Evolutionary conservation across 2,797 vertebrate genomes (phyloP).

Genomic region (Artibeus lituratus): DNA sequence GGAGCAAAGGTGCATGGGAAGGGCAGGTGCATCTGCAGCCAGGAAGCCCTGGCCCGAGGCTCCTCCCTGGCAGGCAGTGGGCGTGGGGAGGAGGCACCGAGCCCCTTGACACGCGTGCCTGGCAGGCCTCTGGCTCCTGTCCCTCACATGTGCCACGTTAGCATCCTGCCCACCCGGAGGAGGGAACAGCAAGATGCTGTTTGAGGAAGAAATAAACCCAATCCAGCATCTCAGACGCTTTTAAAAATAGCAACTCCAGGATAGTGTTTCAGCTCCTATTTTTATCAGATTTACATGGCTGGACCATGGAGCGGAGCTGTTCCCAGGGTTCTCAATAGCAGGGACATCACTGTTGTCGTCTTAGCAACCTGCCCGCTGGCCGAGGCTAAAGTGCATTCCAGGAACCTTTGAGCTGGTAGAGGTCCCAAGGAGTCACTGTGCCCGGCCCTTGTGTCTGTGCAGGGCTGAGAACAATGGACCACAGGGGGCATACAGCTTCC

Average conservation of each 20-base stretch:
- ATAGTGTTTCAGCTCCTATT: constrained; percentile 71
- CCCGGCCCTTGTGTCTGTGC: neutral
- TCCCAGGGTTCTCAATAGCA: constrained; percentile 67
- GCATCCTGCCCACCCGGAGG: constrained; percentile 56
- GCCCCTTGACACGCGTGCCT: neutral
- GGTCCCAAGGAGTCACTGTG: neutral
- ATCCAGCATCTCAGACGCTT: constrained; percentile 57
- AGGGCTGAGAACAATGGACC: neutral
- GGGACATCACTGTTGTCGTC: constrained; percentile 14
- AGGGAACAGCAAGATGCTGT: constrained; percentile 25
- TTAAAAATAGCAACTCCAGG: constrained; percentile 72
- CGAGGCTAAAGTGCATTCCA: constrained; percentile 25
- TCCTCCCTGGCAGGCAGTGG: neutral
- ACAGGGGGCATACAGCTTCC: neutral
- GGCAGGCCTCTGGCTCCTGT: constrained; percentile 32
- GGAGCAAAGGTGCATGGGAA: no score
- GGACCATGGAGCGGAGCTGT: constrained; percentile 28
- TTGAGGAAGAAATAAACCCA: constrained; percentile 63
- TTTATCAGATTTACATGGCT: constrained; percentile 71
- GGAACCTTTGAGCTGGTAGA: neutral
- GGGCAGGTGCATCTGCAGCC: neutral
- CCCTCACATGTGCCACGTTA: constrained; percentile 46
- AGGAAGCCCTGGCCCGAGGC: neutral
- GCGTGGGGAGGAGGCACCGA: neutral
- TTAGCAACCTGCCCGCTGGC: neutral